A percentile compares a stretch with the other conserved stretches of the same genome.
Conservation (phyloP, 1,140 invertebrate genomes). For the Brachionus manjavacas region DNA sequence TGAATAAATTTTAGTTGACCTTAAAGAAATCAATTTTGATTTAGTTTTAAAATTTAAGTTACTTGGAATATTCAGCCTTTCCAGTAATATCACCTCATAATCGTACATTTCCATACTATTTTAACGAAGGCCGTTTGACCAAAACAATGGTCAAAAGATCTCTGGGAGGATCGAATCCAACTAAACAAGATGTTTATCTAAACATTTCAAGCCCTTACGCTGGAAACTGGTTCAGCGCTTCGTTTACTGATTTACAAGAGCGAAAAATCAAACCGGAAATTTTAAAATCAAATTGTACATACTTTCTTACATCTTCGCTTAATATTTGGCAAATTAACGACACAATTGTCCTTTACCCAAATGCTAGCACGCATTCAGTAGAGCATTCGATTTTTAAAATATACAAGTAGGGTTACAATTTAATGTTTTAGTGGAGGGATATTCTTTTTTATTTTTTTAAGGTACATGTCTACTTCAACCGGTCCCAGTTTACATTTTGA, state of each 20-base stretch:
- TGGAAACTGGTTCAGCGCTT: constrained; percentile 23
- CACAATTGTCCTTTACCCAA: constrained; percentile 19
- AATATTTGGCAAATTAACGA: constrained; percentile 40
- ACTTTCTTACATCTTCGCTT: constrained; percentile 12
- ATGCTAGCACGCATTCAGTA: not conserved
- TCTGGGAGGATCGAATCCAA: not conserved
- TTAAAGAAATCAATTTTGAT: not conserved
- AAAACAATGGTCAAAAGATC: constrained; percentile 29
- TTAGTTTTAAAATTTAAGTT: not conserved
- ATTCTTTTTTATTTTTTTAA: not conserved
- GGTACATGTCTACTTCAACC: constrained; percentile 17
- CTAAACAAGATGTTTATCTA: not conserved
- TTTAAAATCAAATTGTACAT: constrained; percentile 33
- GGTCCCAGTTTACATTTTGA: not conserved
- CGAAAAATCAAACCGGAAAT: constrained; percentile 29
- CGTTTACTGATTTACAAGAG: constrained; percentile 14
- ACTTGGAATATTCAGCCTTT: constrained; percentile 28
- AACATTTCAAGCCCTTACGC: constrained; percentile 29
- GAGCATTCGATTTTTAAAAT: constrained; percentile 32
- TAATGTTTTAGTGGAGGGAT: not conserved
- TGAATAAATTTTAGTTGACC: too few species aligned
- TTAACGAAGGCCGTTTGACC: not conserved
- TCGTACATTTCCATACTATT: constrained; percentile 33
- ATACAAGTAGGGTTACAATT: not conserved
- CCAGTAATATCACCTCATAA: constrained; percentile 32